Percentiles rank a stretch among this genome's conserved stretches.
phyloP scores from a whole-genome alignment of 2,113 vertebrate genomes.

The Chloropsis cyanopogon region DNA sequence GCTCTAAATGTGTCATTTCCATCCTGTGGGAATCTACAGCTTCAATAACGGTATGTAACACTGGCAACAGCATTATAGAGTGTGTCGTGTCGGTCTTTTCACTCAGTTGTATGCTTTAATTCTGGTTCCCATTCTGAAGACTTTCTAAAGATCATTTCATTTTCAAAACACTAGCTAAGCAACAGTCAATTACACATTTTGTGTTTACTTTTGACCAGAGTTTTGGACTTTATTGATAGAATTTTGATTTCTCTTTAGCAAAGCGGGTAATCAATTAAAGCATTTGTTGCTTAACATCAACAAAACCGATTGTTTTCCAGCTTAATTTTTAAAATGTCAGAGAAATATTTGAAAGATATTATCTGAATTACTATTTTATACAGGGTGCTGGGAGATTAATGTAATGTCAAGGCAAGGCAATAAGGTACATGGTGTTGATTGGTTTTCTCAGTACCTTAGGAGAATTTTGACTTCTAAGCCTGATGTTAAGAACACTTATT shows the following conservation, averaged over 20 bases:
- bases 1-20: neutral
- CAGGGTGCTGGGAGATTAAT: constrained; percentile 20
- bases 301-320: neutral
- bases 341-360: constrained; percentile 12
- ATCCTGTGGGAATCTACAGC: neutral
- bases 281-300: constrained; percentile 11
- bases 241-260: neutral
- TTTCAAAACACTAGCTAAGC: neutral
- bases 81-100: neutral
- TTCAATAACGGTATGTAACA: neutral
- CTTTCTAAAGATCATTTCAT: neutral
- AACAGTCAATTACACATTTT: neutral
- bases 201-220: neutral
- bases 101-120: neutral
- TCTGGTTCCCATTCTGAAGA: neutral
- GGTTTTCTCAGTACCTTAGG: neutral
- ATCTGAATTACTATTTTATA: neutral
- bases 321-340: constrained; percentile 27
- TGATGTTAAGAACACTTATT: neutral
- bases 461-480: neutral
- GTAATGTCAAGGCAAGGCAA: neutral
- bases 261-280: constrained; percentile 22
- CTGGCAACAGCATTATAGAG: neutral
- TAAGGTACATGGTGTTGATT: neutral
- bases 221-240: neutral